Conservation (phyloP, 2,113 vertebrate species). For the Cyanistes caeruleus region DNA sequence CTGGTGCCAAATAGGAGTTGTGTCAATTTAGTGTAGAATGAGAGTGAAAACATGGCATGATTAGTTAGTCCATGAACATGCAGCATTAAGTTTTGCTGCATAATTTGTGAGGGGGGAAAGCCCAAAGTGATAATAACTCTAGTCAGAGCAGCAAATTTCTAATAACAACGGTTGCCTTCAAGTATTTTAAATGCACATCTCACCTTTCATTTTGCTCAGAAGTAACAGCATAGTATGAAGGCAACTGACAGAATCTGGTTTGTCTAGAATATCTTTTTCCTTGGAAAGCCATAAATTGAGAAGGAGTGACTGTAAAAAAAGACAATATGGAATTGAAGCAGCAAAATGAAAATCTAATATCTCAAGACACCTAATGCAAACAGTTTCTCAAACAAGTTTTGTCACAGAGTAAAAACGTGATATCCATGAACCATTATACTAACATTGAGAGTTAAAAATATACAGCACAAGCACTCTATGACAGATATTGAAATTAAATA, state of each 20-base stretch:
- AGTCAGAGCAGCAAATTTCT: not conserved
- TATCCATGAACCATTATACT: not conserved
- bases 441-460: not conserved
- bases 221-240: constrained; percentile 84
- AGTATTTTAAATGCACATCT: not conserved
- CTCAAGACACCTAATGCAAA: not conserved
- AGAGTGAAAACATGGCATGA: not conserved
- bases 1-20: not conserved
- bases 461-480: not conserved
- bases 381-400: not conserved
- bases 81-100: not conserved
- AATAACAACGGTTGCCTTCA: not conserved
- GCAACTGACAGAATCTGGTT: constrained; percentile 76
- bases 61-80: not conserved
- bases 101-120: not conserved
- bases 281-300: constrained; percentile 91
- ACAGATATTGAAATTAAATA: not conserved
- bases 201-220: constrained; percentile 93
- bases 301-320: constrained; percentile 83
- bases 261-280: constrained; percentile 88
- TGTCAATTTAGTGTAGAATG: not conserved
- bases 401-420: not conserved
- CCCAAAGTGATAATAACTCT: not conserved
- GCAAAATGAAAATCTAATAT: not conserved
- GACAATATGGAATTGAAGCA: not conserved